These are phyloP conservation scores for Butorides virescens DNA, from an alignment of 2,113 vertebrate genomes.

Conservation along the genomic window DNA sequence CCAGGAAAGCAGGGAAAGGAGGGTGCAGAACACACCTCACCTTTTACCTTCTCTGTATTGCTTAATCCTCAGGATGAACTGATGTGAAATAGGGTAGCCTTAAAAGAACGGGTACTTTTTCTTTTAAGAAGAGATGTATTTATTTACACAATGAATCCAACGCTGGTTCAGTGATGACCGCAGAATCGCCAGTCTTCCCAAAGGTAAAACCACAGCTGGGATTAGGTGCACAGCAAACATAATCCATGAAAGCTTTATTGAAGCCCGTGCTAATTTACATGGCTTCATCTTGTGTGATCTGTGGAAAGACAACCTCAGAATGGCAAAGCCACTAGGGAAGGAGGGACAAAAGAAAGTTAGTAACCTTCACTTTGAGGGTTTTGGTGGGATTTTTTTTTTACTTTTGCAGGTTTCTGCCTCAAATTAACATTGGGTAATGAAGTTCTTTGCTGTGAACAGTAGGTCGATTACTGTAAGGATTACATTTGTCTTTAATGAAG, in stretches of 20 bases:
- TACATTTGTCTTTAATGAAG: slow-evolving; percentile 4
- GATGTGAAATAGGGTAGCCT: background rate
- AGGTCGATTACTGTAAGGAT: background rate
- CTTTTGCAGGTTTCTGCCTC: background rate
- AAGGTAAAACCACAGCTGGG: background rate
- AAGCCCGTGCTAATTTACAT: background rate
- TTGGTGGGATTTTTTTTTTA: background rate
- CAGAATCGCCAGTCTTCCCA: background rate
- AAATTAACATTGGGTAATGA: background rate
- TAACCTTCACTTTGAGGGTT: background rate
- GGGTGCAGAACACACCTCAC: background rate
- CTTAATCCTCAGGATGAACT: background rate
- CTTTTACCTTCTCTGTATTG: background rate
- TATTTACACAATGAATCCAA: background rate
- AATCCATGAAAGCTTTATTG: background rate
- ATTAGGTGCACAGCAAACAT: background rate
- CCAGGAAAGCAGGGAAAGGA: background rate
- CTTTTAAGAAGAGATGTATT: background rate
- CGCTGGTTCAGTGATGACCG: accelerated
- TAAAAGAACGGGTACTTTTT: background rate
- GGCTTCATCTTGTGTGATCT: background rate
- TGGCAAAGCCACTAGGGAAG: background rate
- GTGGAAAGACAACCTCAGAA: background rate
- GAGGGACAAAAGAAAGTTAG: background rate
- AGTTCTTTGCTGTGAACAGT: background rate